Conservation (phyloP, 2,113 vertebrate genomes). For the Microcebus lehilahytsara region DNA sequence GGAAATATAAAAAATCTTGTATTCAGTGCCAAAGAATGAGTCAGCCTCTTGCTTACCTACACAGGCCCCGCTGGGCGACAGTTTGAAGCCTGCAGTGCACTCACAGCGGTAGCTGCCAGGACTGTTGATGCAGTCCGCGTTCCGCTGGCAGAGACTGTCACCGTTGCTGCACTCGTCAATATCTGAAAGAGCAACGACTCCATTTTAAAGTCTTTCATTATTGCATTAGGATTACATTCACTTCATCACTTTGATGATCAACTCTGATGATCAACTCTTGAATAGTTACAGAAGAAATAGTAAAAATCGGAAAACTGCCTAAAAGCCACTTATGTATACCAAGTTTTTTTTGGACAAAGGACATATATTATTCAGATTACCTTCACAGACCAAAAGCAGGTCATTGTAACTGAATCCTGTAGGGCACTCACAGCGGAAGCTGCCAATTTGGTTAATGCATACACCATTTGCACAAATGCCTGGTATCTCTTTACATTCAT, state of each 20-base stretch:
- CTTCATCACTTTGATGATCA: not conserved
- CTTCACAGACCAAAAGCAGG: conserved; percentile 90
- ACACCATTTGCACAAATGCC: conserved; percentile 91
- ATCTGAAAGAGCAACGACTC: conserved; percentile 82
- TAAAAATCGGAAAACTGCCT: not conserved
- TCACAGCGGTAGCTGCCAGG: conserved; percentile 92
- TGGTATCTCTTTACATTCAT: conserved; percentile 91
- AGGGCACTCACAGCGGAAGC: conserved; percentile 92
- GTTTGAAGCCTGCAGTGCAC: conserved; percentile 87
- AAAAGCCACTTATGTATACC: not conserved
- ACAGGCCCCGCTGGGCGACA: conserved; percentile 88
- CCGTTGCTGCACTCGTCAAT: conserved; percentile 90
- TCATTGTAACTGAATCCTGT: conserved; percentile 92
- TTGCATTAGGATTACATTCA: not conserved
- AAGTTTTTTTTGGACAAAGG: not conserved
- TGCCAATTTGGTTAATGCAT: conserved; percentile 92
- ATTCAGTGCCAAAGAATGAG: not conserved
- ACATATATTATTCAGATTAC: conserved; percentile 67
- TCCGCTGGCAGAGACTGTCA: conserved; percentile 88
- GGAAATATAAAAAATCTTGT: not conserved
- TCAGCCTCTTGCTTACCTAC: conserved; percentile 82
- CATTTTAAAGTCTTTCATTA: not conserved
- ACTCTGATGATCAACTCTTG: not conserved
- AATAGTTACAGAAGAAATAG: not conserved
- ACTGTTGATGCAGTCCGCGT: conserved; percentile 91